A percentile compares a stretch with the other conserved stretches of the same genome.
Evolutionary conservation across 2,888 invertebrate genomes (phyloP).

Genomic region (Thera britannica): DNA sequence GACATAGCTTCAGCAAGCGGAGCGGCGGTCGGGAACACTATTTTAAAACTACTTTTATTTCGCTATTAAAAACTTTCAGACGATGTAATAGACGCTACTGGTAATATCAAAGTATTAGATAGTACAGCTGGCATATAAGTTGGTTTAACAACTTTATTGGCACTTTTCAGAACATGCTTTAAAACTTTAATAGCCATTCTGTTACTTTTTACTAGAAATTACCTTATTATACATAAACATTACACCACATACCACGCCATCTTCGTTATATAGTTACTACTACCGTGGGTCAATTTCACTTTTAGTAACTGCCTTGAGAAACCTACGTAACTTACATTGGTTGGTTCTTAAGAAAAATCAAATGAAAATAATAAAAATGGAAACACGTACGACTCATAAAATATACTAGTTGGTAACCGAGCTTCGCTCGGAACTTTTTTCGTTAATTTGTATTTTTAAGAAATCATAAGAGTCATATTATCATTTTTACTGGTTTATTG

Average conservation of each 20-base stretch:
- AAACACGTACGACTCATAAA: slow-evolving; percentile 1
- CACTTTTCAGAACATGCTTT: neutral
- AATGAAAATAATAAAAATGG: neutral
- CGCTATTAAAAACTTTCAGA: slow-evolving; percentile 63
- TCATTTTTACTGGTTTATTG: too few relatives aligned
- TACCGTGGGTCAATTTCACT: neutral
- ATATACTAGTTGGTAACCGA: too few relatives aligned
- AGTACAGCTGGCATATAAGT: slow-evolving; percentile 14
- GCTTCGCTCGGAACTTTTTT: too few relatives aligned
- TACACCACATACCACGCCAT: neutral
- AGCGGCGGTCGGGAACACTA: slow-evolving; percentile 52
- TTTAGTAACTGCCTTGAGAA: neutral
- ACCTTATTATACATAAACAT: neutral
- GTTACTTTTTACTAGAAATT: neutral
- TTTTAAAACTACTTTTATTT: slow-evolving; percentile 72
- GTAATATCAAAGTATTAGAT: slow-evolving; percentile 19
- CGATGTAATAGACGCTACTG: slow-evolving; percentile 42
- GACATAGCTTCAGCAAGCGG: slow-evolving; percentile 52
- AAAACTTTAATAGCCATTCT: neutral
- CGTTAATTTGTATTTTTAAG: too few relatives aligned
- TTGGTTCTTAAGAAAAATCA: neutral
- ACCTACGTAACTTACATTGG: neutral
- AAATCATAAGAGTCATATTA: too few relatives aligned
- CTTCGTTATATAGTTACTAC: too few relatives aligned
- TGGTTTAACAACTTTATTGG: slow-evolving; percentile 11